Evolutionary conservation across 1,140 invertebrate genomes (phyloP), one percentile per base, ranked within the genome.

Genomic region (Teleopsis dalmanni): DNA sequence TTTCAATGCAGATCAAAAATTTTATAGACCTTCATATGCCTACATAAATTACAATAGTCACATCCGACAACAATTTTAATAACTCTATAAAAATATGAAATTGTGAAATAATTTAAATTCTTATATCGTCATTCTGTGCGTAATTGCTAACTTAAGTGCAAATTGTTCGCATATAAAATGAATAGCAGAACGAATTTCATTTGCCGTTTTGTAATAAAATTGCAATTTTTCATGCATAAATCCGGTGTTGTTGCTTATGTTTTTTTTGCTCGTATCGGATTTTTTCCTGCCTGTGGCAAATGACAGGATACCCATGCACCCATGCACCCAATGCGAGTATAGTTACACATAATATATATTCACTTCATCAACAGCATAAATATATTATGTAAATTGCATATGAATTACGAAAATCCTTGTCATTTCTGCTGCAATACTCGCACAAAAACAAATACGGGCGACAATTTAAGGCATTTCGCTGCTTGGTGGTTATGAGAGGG

Each of bases 361-460:
- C 21, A 46, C 37, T 47, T 40, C 38, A 46, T 40, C 34, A 45
- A 51, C 36, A 38, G 35, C 22, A 46, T 51, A 46, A 51, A 51
- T 51, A 34, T 44, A 40, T 43, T 43, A 49, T 49, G 40, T 25
- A 49, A 49, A 43, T 49, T 49, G 23, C 33, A 49, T 49, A 43
- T 44, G 36, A 43, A 49, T 49, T 49, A 31, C 31, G 37, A 49
- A 46, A 46, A 35, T 46, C 19, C n/a, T 21, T 26, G 43, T 21
- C 6, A n/a, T 16, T 45, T 16, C 16, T 31, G 26, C 18, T 31
- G 14, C 40, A 42, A 29, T 25, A 29, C 21, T 22, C 18, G n/a
- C 35, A 37, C 2, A 14, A 37, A 40, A 2, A 38, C 4, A 38
- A 38, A 21, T 21, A 4, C 13, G 4, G 22, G 8, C 19, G 3